Evolutionary conservation across 1,140 invertebrate species (phyloP), one percentile per base, ranked within the genome.

Genomic region (Macrocentrus cingulum): DNA sequence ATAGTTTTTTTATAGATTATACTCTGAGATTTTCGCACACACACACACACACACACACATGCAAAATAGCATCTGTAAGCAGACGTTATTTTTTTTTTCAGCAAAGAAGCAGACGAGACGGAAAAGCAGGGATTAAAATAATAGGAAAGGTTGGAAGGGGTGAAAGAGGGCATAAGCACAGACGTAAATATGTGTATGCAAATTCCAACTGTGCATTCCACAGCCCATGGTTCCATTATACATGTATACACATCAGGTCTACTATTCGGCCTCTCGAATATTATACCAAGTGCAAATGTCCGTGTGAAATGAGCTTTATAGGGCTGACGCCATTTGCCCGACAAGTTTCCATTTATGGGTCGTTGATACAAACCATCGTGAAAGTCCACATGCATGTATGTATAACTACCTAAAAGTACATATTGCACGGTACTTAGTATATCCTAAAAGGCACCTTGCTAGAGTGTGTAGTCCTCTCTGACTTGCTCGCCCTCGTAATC

Each of bases 291-390:
- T 19, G 44, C 49, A 56, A 53, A 51, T 58, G 23, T 22, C 51
- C 56, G 59, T 61, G 59, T 63, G 62, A 65, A 63, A 66, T 55
- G 59, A 51, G 52, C 45, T 63, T 59, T 63, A n/a, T n/a, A 60
- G 39, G 61, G 59, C 54, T 15, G 59, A 50, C 56, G 62, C 63
- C 60, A 64, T 70, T 70, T 67, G 52, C 62, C 54, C 56, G n/a
- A 50, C 66, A 65, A 64, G 65, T 69, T 69, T 67, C 68, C 64
- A 67, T 70, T 69, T 70, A 67, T 57, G 59, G 54, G 41, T 23
- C 36, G 37, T n/a, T n/a, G n/a, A 58, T 68, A 67, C 62, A 65
- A 62, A 57, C 63, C 39, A 34, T 45, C 48, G 59, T 63, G 51
- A 69, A 62, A 67, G 55, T 68, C 48, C 50, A 18, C 18, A 18